Percentiles rank a stretch among this genome's conserved stretches.
Conservation (phyloP, 37 sponge, comb jelly and placozoan species). For the Cliona cf. orientalis region DNA sequence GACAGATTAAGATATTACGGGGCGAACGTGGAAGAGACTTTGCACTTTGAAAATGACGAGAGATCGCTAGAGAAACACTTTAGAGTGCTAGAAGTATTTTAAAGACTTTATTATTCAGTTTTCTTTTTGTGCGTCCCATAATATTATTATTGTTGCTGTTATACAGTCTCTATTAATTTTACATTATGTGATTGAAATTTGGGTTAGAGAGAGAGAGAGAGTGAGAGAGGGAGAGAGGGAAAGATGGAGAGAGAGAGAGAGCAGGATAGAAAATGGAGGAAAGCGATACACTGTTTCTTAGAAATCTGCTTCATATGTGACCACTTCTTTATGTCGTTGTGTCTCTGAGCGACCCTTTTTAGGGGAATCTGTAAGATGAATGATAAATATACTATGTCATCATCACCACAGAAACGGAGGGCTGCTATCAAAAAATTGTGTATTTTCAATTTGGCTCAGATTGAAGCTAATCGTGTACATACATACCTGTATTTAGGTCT, state of each 20-base stretch:
- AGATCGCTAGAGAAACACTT: slow-evolving; percentile 79
- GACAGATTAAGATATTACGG: slow-evolving; percentile 46
- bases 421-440: no score
- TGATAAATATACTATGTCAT: no score
- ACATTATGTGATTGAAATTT: background rate
- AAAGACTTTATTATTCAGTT: background rate
- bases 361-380: slow-evolving; percentile 23
- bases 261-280: no score
- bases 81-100: slow-evolving; percentile 67
- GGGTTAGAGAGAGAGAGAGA: background rate
- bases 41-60: slow-evolving; percentile 73
- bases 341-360: slow-evolving; percentile 19
- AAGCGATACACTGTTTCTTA: no score
- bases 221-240: background rate
- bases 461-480: no score
- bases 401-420: no score
- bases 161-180: background rate
- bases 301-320: slow-evolving; percentile 36
- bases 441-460: no score
- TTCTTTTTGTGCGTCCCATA: background rate
- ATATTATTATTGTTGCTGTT: background rate
- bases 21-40: slow-evolving; percentile 41
- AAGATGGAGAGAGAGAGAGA: background rate
- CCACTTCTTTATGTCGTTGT: slow-evolving; percentile 28
- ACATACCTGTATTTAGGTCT: no score